These are phyloP conservation scores for Philereme transversata DNA, from an alignment of 2,888 invertebrate genomes.

Conservation along the genomic window DNA sequence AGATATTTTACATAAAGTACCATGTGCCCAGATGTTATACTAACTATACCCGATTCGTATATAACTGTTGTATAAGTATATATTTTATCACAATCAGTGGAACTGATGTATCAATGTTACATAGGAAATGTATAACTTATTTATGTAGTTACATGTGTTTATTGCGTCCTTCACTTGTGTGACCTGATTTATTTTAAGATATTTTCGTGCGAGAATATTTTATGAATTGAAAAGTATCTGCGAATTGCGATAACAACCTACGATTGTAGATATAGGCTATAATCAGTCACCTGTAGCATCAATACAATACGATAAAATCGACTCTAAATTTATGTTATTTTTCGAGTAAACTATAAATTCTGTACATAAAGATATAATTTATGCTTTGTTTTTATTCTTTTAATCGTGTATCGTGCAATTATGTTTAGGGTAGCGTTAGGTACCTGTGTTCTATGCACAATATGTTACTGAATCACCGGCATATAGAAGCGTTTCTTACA, in stretches of 20 bases:
- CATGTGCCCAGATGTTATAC: constrained; percentile 55
- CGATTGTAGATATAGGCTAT: constrained; percentile 10
- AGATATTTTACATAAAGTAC: constrained; percentile 62
- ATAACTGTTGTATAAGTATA: constrained; percentile 38
- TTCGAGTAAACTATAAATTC: constrained; percentile 23
- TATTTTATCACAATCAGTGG: constrained; percentile 49
- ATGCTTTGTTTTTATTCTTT: constrained; percentile 41
- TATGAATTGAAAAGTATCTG: constrained; percentile 18
- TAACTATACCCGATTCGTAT: constrained; percentile 33
- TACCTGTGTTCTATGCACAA: constrained; percentile 58
- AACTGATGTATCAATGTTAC: constrained; percentile 56
- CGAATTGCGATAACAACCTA: constrained; percentile 14
- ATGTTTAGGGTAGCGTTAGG: constrained; percentile 52
- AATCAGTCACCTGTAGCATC: constrained; percentile 18
- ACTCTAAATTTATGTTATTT: constrained; percentile 15
- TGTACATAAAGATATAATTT: constrained; percentile 54
- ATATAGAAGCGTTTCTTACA: no score
- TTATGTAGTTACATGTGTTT: constrained; percentile 55
- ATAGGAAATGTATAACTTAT: constrained; percentile 57
- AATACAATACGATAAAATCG: constrained; percentile 15
- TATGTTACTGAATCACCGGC: constrained; percentile 10
- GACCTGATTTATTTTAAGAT: constrained; percentile 83
- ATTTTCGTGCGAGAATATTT: constrained; percentile 66
- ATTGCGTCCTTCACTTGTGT: constrained; percentile 77
- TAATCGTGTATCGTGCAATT: constrained; percentile 64